phyloP scores from a whole-genome alignment of 2,888 invertebrate species.

The Brachyptera risi region DNA sequence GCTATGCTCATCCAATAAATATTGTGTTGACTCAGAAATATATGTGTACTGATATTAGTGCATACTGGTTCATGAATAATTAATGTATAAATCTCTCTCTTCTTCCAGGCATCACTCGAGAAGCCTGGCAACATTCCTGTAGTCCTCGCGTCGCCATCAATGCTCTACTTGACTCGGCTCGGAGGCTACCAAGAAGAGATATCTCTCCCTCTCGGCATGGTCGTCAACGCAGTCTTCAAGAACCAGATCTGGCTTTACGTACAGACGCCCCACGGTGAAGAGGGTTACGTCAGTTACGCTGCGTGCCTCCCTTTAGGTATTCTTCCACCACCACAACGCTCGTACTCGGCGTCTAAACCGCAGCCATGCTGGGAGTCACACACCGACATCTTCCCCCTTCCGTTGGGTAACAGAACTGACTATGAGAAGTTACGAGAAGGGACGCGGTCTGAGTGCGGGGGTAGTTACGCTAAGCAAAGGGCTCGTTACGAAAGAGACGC shows the following conservation, averaged over 20 bases:
- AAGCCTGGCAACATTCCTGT: conserved; percentile 83
- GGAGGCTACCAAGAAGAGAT: conserved; percentile 38
- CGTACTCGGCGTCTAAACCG: conserved; percentile 51
- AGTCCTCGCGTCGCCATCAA: conserved; percentile 48
- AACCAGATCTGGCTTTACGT: conserved; percentile 81
- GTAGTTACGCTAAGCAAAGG: conserved; percentile 20
- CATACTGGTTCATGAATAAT: not conserved
- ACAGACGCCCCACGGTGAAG: conserved; percentile 79
- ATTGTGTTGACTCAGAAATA: too few species aligned
- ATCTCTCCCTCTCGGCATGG: conserved; percentile 67
- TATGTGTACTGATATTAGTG: too few species aligned
- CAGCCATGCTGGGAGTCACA: conserved; percentile 78
- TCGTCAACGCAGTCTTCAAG: conserved; percentile 82
- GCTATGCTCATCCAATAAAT: too few species aligned
- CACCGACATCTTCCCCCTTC: conserved; percentile 74
- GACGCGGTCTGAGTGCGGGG: conserved; percentile 59
- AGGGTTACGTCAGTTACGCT: conserved; percentile 74
- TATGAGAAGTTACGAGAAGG: conserved; percentile 63
- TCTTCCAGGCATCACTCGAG: conserved; percentile 65
- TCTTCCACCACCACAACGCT: conserved; percentile 49
- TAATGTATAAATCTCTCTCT: not conserved
- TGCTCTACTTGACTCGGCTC: conserved; percentile 39
- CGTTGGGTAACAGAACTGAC: conserved; percentile 70
- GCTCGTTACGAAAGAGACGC: conserved; percentile 29
- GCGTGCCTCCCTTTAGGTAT: conserved; percentile 76